These are phyloP conservation scores for Cryptocephalus moraei DNA, from an alignment of 2,888 invertebrate species.

Conservation along the genomic window DNA sequence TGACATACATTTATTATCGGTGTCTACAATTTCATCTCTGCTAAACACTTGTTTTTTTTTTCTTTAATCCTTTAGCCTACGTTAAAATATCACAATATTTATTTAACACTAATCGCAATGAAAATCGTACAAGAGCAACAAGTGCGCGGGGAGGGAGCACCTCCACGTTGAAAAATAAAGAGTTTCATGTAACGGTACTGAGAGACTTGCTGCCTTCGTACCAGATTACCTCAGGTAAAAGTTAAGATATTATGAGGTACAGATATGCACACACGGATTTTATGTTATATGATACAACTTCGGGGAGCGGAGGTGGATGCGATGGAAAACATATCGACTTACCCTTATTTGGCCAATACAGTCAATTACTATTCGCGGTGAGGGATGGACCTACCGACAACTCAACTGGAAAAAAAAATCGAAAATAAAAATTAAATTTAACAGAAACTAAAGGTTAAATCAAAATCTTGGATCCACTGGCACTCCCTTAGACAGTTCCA, in stretches of 20 bases:
- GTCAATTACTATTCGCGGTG: not conserved
- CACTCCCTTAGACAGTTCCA: too few relatives aligned
- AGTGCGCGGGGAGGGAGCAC: constrained; percentile 14
- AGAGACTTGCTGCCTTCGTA: constrained; percentile 11
- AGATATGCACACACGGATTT: constrained; percentile 18
- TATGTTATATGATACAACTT: not conserved
- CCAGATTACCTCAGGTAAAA: constrained; percentile 5
- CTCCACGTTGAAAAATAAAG: constrained; percentile 11
- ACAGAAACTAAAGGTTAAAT: too few relatives aligned
- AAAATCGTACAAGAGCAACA: constrained; percentile 18
- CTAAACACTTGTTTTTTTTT: constrained; percentile 9
- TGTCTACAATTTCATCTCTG: constrained; percentile 11
- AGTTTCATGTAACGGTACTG: not conserved
- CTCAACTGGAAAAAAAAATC: not conserved
- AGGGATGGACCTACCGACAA: not conserved
- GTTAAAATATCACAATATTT: constrained; percentile 38
- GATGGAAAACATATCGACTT: not conserved
- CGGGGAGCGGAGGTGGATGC: not conserved
- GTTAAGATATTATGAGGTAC: constrained; percentile 13
- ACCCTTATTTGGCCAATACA: not conserved
- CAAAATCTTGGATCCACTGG: too few relatives aligned
- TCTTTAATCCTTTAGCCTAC: constrained; percentile 26
- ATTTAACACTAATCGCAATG: constrained; percentile 26
- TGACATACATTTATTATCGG: constrained; percentile 12
- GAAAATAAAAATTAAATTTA: too few relatives aligned